These are phyloP conservation scores for Noctua fimbriata DNA, from an alignment of 2,888 invertebrate genomes.

Conservation along the genomic window DNA sequence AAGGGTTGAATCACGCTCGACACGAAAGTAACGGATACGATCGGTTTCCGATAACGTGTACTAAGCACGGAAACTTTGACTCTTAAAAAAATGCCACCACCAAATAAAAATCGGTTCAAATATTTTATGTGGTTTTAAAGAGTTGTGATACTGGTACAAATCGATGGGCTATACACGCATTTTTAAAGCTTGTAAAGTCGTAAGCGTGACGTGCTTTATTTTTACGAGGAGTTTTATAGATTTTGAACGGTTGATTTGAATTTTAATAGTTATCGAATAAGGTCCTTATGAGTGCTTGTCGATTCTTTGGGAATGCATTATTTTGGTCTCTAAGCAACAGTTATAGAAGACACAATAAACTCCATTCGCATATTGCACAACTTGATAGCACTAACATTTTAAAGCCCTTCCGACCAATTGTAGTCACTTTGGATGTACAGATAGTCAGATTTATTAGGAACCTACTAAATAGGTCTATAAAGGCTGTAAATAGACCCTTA, in stretches of 20 bases:
- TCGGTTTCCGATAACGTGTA: slow-evolving; percentile 86
- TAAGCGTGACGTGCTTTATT: slow-evolving; percentile 50
- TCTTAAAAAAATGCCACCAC: slow-evolving; percentile 66
- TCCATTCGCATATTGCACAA: neutral
- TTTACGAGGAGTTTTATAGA: slow-evolving; percentile 32
- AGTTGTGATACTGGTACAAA: slow-evolving; percentile 41
- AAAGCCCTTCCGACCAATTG: neutral
- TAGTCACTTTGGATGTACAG: neutral
- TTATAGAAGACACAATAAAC: neutral
- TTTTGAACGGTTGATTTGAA: slow-evolving; percentile 23
- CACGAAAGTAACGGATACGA: slow-evolving; percentile 79
- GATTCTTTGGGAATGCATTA: neutral
- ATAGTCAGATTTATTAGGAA: neutral
- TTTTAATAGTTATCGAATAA: slow-evolving; percentile 20
- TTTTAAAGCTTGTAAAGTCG: slow-evolving; percentile 54
- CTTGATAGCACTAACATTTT: neutral
- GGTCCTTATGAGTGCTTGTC: neutral
- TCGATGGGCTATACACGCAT: slow-evolving; percentile 60
- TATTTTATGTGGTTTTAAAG: slow-evolving; percentile 72
- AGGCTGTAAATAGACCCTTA: too few species aligned
- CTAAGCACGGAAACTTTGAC: slow-evolving; percentile 81
- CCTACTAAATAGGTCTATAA: neutral
- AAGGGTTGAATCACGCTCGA: slow-evolving; percentile 85
- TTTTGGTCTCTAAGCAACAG: neutral
- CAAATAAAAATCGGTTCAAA: slow-evolving; percentile 65